Base-by-base conservation (phyloP, 2,888 invertebrate species). In the Chesias legatella region DNA sequence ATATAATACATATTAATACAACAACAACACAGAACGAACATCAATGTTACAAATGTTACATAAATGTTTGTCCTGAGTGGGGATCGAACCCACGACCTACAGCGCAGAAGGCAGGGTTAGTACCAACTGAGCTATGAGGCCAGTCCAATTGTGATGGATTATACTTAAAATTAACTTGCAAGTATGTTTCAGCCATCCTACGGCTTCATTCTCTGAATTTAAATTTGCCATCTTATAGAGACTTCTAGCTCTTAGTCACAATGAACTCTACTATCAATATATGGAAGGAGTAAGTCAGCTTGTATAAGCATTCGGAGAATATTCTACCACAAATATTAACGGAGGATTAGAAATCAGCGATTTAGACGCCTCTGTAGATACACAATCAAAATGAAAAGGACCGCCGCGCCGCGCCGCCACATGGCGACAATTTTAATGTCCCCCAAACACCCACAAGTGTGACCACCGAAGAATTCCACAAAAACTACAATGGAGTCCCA, bases 401-500 rank as follows among this genome's bases (percentile, higher is more conserved):
- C 46, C 37, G 41, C n/a, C n/a, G n/a, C n/a, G n/a, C n/a, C n/a
- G n/a, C n/a, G n/a, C n/a, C n/a, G n/a, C 37, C 53, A 55, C 30
- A 53, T 51, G 51, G 49, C 43, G 46, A 46, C 48, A 44, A 43
- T 44, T 48, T 40, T 44, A 50, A 48, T 51, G 51, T 46, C 47
- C 55, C 42, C 29, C 48, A 45, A 54, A 48, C 29, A 35, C 53
- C 44, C 53, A 50, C 34, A 43, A 32, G 48, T 48, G 50, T 63
- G 73, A 70, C 75, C 78, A 77, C 74, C 73, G 49, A 47, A 63
- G 59, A 58, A 66, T 71, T 65, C 60, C 36, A 50, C 40, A 50
- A 61, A 66, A 63, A 50, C 52, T 51, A 58, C 59, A n/a, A 58
- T 58, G 43, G 63, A 49, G 44, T 77, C 69, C 51, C 37, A 59